Conservation (phyloP, 2,888 invertebrate genomes). For the Malacosoma neustria region DNA sequence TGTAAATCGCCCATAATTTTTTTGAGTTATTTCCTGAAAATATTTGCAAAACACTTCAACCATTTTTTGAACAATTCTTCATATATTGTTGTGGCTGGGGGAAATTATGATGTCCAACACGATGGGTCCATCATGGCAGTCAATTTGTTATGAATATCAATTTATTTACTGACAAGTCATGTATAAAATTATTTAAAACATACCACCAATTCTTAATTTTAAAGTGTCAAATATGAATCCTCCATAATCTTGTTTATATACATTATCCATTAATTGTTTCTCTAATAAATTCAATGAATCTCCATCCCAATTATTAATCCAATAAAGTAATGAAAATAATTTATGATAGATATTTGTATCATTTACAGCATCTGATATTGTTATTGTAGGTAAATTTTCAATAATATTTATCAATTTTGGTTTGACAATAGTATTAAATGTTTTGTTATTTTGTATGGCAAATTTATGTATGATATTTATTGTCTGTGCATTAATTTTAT, state of each 20-base stretch:
- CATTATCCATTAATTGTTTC: constrained; percentile 42
- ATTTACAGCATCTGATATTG: constrained; percentile 45
- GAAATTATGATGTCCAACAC: no score
- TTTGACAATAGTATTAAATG: constrained; percentile 64
- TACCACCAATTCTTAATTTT: constrained; percentile 37
- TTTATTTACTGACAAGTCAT: constrained; percentile 1
- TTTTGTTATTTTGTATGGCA: constrained; percentile 67
- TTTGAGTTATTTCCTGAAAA: no score
- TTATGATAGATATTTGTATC: constrained; percentile 59
- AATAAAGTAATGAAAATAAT: constrained; percentile 70
- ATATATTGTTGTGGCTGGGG: no score
- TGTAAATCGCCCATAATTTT: no score
- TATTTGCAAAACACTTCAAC: no score
- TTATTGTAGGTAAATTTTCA: constrained; percentile 48
- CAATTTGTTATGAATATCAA: no score
- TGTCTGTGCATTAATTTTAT: constrained; percentile 59
- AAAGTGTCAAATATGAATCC: constrained; percentile 57
- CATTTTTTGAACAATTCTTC: no score
- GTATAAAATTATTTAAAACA: no score
- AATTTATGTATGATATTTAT: constrained; percentile 74
- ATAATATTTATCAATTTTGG: constrained; percentile 58
- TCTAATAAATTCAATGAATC: constrained; percentile 54
- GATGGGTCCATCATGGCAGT: no score
- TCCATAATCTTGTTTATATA: constrained; percentile 43
- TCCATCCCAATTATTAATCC: constrained; percentile 59